Base-by-base conservation (phyloP, 2,888 invertebrate genomes). In the Calliopum simillimum region DNA sequence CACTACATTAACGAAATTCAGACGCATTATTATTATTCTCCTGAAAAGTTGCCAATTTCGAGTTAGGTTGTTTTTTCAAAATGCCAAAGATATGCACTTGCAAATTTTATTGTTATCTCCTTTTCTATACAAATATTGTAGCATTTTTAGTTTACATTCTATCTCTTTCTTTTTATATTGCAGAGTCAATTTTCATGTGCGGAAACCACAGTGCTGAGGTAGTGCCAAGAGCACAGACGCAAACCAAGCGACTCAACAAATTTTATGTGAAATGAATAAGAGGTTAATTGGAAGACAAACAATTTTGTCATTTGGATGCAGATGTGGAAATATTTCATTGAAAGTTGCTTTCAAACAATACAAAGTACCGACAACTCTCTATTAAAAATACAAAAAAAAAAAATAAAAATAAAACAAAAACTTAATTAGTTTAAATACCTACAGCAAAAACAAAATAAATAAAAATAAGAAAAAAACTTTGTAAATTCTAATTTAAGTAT, bases 111-210 rank as follows among this genome's bases (percentile, higher is more conserved):
- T 67, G 21, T 56, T 47, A 16, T 44, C 23, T n/a, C 23, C 21
- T 61, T 68, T 59, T 19, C 13, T 12, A 44, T 43, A 4, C 4
- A n/a, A n/a, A 4, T 12, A 16, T 2, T 49, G 19, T 49, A 6
- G 6, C 19, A 3, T 49, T 12, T 0, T 1, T 49, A n/a, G n/a
- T 5, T 25, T 19, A 13, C 44, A 55, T 13, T 25, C 47, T 19
- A 43, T 47, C 44, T 19, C 41, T 8, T 53, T 62, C n/a, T n/a
- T 43, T 51, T 67, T 43, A 53, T 46, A 55, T 73, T 75, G 16
- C 72, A 85, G 85, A 85, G 81, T 79, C 85, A 83, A 80, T 84
- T 83, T 83, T 84, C 83, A 76, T 84, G 84, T 83, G 85, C 83
- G 73, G 85, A 85, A 80, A 84, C 84, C 79, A 83, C 83, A 74